phyloP scores from a whole-genome alignment of 2,888 invertebrate genomes.

The Tinea trinotella region DNA sequence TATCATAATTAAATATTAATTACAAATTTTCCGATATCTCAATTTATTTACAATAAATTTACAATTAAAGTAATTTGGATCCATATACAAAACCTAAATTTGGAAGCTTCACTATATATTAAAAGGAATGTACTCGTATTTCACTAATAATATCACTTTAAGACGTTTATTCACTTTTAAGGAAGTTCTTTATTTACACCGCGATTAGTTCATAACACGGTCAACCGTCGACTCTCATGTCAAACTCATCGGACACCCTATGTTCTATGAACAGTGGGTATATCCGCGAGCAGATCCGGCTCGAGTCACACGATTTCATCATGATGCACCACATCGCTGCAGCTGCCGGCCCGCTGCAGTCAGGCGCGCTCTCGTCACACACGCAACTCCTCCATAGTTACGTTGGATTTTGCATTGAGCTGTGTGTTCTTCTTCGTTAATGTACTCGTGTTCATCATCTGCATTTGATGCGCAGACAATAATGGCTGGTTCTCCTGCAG shows the following conservation, averaged over 20 bases:
- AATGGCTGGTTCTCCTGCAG: slow-evolving; percentile 78
- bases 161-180: background rate
- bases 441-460: slow-evolving; percentile 83
- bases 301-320: slow-evolving; percentile 69
- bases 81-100: background rate
- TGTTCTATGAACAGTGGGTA: slow-evolving; percentile 7
- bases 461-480: slow-evolving; percentile 82
- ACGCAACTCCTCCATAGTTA: slow-evolving; percentile 84
- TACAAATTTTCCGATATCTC: background rate
- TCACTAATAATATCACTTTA: background rate
- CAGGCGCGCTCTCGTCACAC: slow-evolving; percentile 82
- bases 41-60: background rate
- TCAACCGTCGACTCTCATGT: background rate
- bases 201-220: too few species aligned
- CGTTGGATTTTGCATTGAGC: slow-evolving; percentile 72
- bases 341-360: slow-evolving; percentile 70
- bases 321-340: slow-evolving; percentile 63
- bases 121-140: background rate
- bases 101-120: background rate
- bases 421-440: slow-evolving; percentile 83
- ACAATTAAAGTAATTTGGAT: background rate
- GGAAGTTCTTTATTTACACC: too few species aligned
- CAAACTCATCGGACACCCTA: background rate
- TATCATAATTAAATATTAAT: background rate
- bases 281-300: slow-evolving; percentile 59